Base-by-base conservation (phyloP, 2,888 invertebrate species). In the Syritta pipiens region DNA sequence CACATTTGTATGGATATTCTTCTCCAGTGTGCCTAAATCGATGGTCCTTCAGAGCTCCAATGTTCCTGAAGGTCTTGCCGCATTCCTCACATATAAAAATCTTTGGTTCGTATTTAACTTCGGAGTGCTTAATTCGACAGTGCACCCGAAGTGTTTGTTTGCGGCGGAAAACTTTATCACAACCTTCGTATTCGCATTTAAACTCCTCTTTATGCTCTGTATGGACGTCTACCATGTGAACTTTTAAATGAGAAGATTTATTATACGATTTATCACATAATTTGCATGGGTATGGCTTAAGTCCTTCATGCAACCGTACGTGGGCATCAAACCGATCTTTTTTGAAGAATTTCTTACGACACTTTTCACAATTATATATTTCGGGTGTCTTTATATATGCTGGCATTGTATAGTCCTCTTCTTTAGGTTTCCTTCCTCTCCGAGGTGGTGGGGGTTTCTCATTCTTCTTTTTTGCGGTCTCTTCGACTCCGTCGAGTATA, bases 1-100 rank as follows among this genome's bases (percentile, higher is more conserved):
- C 85, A 35, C 87, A 87, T 12, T 82, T 82, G 51, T 74, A 83
- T 7, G 84, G 84, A 68, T 81, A 83, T 5, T 82, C 81, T 40
- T 84, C 84, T 0, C 75, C 72, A 2, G 74, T 75, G 35, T 84
- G 84, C 3, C 77, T 84, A 19, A 82, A 84, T 0, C 86, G 84
- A 71, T 87, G 87, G n/a, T 86, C 84, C 28, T 85, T 87, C 0
- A 87, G 84, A 46, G 87, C 86, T 3, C 86, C 85, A 0, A 85
- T 86, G 57, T 87, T 88, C 32, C 87, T 86, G 55, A 87, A 87
- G 0, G 85, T 87, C 2, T 86, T 85, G 0, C 87, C 87, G 37
- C 87, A 87, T 28, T 86, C 84, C 30, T 87, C 87, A 37, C 87
- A 87, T 3, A 87, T 86, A 40, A 69, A 81, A 2, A 69, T 79